These are phyloP conservation scores for Enteromius thamalakanensis DNA, from an alignment of 2,797 vertebrate genomes.

Conservation along the genomic window DNA sequence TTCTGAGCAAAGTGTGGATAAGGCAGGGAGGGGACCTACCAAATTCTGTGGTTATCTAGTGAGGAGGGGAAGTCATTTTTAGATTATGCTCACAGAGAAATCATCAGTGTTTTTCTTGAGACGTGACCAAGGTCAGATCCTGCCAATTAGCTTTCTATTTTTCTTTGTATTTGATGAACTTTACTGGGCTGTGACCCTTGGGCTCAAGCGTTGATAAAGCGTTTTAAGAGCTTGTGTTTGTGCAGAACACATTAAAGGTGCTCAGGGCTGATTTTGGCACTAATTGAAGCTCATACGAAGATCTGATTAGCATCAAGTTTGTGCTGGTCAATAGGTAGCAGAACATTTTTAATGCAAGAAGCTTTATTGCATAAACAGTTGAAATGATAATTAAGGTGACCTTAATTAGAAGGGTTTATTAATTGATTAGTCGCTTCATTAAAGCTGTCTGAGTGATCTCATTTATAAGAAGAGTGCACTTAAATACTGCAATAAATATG, in stretches of 20 bases:
- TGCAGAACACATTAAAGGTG: slow-evolving; percentile 63
- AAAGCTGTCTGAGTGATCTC: background rate
- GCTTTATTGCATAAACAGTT: background rate
- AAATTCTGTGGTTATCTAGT: slow-evolving; percentile 20
- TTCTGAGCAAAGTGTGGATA: slow-evolving; percentile 57
- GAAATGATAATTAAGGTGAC: background rate
- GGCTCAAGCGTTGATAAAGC: slow-evolving; percentile 61
- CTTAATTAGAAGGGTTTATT: background rate
- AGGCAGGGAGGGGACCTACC: slow-evolving; percentile 19
- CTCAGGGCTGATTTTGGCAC: slow-evolving; percentile 63
- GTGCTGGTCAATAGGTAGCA: background rate
- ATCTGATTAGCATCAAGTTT: slow-evolving; percentile 10
- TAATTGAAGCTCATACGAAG: slow-evolving; percentile 54
- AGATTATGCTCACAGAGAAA: slow-evolving; percentile 75
- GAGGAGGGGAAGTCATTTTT: slow-evolving; percentile 75
- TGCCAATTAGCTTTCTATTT: slow-evolving; percentile 70
- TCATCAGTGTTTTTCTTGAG: slow-evolving; percentile 68
- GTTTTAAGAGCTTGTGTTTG: slow-evolving; percentile 64
- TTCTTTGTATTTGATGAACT: slow-evolving; percentile 61
- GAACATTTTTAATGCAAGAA: background rate
- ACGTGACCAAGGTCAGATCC: slow-evolving; percentile 78
- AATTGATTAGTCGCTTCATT: no score
- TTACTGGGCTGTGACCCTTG: slow-evolving; percentile 69
- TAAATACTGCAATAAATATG: background rate
- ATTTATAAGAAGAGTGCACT: background rate